These are phyloP conservation scores for Anastatus disparis DNA, from an alignment of 1,140 invertebrate genomes.

Conservation along the genomic window DNA sequence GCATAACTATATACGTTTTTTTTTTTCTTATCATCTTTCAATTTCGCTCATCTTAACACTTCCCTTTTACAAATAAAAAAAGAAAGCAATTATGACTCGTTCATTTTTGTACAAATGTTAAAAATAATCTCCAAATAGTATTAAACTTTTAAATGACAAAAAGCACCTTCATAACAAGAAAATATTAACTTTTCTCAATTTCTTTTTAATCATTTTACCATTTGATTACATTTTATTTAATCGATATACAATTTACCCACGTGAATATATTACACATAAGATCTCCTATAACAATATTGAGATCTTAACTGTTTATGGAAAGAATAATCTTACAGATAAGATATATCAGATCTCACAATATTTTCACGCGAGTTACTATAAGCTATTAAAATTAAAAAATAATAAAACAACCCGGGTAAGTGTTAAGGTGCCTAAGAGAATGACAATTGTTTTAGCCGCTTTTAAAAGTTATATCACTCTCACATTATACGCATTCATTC, in stretches of 20 bases:
- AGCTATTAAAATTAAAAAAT: slow-evolving; percentile 18
- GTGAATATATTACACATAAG: too few species aligned
- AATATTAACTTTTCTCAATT: slow-evolving; percentile 2
- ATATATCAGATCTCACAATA: too few species aligned
- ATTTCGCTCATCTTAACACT: slow-evolving; percentile 51
- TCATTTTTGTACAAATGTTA: slow-evolving; percentile 17
- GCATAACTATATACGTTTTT: slow-evolving; percentile 28
- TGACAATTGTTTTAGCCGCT: slow-evolving; percentile 40
- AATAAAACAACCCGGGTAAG: slow-evolving; percentile 31
- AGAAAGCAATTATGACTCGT: background rate
- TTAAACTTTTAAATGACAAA: slow-evolving; percentile 5
- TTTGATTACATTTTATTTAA: slow-evolving; percentile 50
- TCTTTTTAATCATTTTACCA: slow-evolving; percentile 33
- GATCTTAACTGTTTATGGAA: too few species aligned
- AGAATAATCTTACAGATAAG: too few species aligned
- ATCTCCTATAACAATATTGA: too few species aligned
- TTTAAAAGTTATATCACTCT: slow-evolving; percentile 2
- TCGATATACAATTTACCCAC: slow-evolving; percentile 39
- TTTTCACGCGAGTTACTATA: slow-evolving; percentile 1
- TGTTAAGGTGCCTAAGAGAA: slow-evolving; percentile 54
- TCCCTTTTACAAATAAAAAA: slow-evolving; percentile 23
- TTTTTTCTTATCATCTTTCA: slow-evolving; percentile 17
- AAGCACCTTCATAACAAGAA: slow-evolving; percentile 24
- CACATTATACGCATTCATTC: slow-evolving; percentile 44
- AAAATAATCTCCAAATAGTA: slow-evolving; percentile 6